Percentiles rank a stretch among this genome's conserved stretches.
phyloP scores from a whole-genome alignment of 2,888 invertebrate genomes.

The Meteorus colon region DNA sequence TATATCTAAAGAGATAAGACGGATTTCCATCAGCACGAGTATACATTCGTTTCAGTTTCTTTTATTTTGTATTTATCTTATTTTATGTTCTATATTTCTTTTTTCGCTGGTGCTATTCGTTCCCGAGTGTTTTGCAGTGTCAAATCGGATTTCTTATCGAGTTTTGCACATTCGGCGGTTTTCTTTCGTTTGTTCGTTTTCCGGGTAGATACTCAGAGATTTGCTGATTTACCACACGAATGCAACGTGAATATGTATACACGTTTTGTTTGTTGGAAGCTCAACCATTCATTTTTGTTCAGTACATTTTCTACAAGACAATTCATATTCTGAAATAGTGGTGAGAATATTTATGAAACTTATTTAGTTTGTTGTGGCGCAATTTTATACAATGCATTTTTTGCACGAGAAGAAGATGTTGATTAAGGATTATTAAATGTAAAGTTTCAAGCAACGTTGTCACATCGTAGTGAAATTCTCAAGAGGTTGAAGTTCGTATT shows the following conservation, averaged over 20 bases:
- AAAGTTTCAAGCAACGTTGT: too few species aligned
- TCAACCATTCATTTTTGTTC: neutral
- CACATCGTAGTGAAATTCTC: too few species aligned
- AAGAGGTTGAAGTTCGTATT: too few species aligned
- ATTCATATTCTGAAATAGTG: too few species aligned
- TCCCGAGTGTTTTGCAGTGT: conserved; percentile 18
- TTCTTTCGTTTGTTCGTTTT: conserved; percentile 15
- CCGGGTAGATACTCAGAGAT: conserved; percentile 1
- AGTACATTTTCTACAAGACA: neutral
- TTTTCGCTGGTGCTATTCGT: neutral
- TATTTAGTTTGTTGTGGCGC: too few species aligned
- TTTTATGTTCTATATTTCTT: neutral
- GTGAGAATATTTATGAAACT: too few species aligned
- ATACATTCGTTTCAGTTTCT: neutral
- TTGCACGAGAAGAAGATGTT: too few species aligned
- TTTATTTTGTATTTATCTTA: neutral
- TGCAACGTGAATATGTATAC: neutral
- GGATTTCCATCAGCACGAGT: neutral
- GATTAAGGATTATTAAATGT: too few species aligned
- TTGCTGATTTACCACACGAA: conserved; percentile 6
- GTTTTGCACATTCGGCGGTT: conserved; percentile 17
- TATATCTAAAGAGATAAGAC: neutral
- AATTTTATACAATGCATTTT: too few species aligned
- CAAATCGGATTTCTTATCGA: conserved; percentile 32
- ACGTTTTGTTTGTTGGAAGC: neutral